Evolutionary conservation across 2,797 vertebrate genomes (phyloP).

Genomic region (Poliocrania exsul): DNA sequence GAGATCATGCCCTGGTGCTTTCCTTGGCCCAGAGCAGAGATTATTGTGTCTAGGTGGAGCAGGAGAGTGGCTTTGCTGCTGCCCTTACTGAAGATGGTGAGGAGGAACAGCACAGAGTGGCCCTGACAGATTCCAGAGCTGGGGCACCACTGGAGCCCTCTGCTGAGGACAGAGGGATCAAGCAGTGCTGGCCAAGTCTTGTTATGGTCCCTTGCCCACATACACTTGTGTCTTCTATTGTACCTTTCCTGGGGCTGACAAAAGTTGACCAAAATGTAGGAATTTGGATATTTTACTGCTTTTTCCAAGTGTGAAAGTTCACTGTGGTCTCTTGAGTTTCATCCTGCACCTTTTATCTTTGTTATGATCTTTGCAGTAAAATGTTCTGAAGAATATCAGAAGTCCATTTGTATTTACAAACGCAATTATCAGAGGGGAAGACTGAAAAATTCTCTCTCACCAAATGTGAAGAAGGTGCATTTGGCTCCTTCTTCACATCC

Average conservation of each 20-base stretch:
- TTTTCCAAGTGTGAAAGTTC: not conserved
- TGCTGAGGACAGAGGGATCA: not conserved
- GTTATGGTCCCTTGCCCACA: not conserved
- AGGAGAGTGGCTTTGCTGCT: not conserved
- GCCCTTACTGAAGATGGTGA: not conserved
- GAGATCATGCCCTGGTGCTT: not conserved
- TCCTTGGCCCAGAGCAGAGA: not conserved
- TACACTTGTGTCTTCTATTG: not conserved
- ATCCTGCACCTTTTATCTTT: not conserved
- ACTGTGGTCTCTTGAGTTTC: not conserved
- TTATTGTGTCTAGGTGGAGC: not conserved
- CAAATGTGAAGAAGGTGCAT: rapidly evolving
- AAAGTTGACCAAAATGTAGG: not conserved
- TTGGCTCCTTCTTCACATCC: not conserved
- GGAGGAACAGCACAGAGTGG: not conserved
- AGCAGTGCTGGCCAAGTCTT: not conserved
- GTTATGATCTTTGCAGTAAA: not conserved
- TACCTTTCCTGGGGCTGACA: not conserved
- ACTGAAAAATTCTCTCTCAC: not conserved
- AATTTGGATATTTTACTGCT: not conserved
- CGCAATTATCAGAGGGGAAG: not conserved
- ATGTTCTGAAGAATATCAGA: not conserved
- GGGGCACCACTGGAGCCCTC: not conserved
- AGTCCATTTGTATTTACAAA: not conserved
- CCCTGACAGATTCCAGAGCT: not conserved